These are phyloP conservation scores for Falco rusticolus DNA, from an alignment of 2,797 vertebrate genomes.

Conservation along the genomic window DNA sequence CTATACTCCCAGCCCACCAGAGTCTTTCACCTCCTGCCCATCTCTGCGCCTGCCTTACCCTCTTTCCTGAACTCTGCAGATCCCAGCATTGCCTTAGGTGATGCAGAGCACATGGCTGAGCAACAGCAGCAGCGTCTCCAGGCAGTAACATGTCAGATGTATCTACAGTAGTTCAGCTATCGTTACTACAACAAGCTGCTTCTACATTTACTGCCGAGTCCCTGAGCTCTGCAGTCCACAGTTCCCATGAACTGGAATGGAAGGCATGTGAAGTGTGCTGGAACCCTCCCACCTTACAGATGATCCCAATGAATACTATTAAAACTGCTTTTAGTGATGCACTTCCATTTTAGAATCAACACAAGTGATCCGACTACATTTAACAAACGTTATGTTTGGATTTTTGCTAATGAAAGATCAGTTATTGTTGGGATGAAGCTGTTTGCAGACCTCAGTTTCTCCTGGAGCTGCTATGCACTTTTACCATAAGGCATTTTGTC, in stretches of 20 bases:
- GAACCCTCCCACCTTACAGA: background rate
- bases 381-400: background rate
- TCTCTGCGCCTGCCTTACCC: background rate
- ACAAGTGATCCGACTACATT: background rate
- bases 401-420: background rate
- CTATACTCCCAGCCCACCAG: background rate
- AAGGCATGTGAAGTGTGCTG: rapidly evolving
- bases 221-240: background rate
- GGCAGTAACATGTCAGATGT: background rate
- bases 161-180: background rate
- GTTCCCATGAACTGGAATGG: rapidly evolving
- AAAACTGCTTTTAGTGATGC: background rate
- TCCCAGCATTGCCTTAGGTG: background rate
- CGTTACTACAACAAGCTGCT: background rate
- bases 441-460: background rate
- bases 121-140: background rate
- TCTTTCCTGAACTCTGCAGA: background rate
- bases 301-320: background rate
- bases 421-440: background rate
- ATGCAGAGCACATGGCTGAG: background rate
- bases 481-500: background rate
- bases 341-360: background rate
- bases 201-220: background rate
- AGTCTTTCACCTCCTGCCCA: background rate
- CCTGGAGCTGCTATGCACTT: background rate